phyloP scores from a whole-genome alignment of 53 echinoderm and acorn worm species.

The Henricia sp. region DNA sequence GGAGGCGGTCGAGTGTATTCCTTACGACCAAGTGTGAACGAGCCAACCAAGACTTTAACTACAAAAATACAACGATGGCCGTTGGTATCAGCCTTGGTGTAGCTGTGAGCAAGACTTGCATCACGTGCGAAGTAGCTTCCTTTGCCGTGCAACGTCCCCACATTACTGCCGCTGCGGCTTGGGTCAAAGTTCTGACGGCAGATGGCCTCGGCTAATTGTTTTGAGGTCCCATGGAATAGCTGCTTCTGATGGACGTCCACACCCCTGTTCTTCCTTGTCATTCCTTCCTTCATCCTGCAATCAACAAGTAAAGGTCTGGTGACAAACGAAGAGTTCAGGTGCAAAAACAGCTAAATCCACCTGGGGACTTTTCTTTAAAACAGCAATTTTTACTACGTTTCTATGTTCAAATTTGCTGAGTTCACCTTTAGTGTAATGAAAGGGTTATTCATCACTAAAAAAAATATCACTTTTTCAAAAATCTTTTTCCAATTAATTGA shows the following conservation, averaged over 20 bases:
- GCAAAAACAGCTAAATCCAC: not conserved
- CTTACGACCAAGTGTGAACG: not conserved
- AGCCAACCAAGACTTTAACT: conserved; percentile 57
- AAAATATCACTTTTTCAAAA: too few species aligned
- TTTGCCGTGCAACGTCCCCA: conserved; percentile 44
- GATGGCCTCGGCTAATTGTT: conserved; percentile 29
- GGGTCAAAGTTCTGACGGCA: conserved; percentile 68
- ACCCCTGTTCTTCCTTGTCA: conserved; percentile 28
- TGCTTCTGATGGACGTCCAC: conserved; percentile 2
- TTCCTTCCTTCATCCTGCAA: conserved; percentile 11
- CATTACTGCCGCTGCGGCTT: conserved; percentile 50
- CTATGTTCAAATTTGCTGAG: not conserved
- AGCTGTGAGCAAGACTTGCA: conserved; percentile 40
- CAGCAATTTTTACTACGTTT: not conserved
- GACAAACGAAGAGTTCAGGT: not conserved
- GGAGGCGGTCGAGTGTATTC: conserved; percentile 38
- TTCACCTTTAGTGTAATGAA: not conserved
- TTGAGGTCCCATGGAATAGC: conserved; percentile 59
- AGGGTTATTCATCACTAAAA: too few species aligned
- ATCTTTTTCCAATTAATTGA: not conserved
- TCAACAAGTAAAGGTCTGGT: not conserved
- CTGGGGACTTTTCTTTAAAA: not conserved
- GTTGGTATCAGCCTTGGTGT: not conserved
- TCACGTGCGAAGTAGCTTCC: conserved; percentile 66
- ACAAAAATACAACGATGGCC: conserved; percentile 35